Conservation (phyloP, 2,888 invertebrate species). For the Hypena proboscidalis region DNA sequence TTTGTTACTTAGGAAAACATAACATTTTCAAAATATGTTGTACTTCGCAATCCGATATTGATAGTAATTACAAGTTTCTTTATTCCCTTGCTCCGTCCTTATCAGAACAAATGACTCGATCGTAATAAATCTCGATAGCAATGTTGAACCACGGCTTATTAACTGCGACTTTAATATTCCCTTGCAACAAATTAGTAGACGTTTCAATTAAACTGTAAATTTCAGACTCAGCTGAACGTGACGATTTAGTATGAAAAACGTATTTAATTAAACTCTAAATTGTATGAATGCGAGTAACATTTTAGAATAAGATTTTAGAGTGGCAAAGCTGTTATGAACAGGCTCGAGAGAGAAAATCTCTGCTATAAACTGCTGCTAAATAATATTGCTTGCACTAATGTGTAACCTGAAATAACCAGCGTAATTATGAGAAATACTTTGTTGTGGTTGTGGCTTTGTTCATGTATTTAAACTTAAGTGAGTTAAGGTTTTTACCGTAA, state of each 20-base stretch:
- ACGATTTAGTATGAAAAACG: slow-evolving; percentile 45
- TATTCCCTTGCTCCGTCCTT: background rate
- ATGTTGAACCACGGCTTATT: slow-evolving; percentile 4
- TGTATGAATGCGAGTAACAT: slow-evolving; percentile 48
- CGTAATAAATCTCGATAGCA: slow-evolving; percentile 11
- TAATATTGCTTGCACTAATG: no score
- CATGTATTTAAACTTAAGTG: no score
- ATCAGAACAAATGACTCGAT: slow-evolving; percentile 3
- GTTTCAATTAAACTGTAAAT: slow-evolving; percentile 35
- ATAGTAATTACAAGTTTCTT: no score
- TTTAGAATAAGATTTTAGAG: slow-evolving; percentile 40
- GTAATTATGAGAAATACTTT: no score
- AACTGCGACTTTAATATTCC: slow-evolving; percentile 29
- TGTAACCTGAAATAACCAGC: no score
- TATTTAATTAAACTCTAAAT: slow-evolving; percentile 53
- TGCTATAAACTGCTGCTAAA: no score
- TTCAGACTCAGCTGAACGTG: slow-evolving; percentile 32
- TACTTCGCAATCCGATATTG: no score
- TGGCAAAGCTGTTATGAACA: slow-evolving; percentile 30
- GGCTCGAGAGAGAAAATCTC: slow-evolving; percentile 20
- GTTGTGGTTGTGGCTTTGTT: no score
- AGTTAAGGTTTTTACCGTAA: no score
- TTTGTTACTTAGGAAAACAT: no score
- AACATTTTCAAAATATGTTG: no score
- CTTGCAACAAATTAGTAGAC: slow-evolving; percentile 26